A percentile compares a stretch with the other conserved stretches of the same genome.
Evolutionary conservation across 2,797 vertebrate species (phyloP).

Genomic region (Sylvilagus floridanus): DNA sequence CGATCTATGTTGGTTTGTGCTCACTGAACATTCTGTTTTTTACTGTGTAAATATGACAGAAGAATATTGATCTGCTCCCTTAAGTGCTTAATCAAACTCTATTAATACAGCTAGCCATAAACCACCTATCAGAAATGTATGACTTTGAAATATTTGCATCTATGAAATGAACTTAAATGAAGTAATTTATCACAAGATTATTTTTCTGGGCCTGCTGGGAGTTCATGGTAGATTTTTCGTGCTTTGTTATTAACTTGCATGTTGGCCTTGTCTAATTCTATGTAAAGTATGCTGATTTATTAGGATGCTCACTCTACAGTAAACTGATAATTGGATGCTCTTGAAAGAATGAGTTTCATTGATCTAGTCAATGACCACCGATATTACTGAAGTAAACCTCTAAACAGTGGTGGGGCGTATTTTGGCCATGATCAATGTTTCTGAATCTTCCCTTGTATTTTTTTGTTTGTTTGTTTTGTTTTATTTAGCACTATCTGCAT

Average conservation of each 20-base stretch:
- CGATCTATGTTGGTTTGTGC: conserved; percentile 78
- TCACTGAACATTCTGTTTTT: conserved; percentile 78
- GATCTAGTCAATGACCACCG: conserved; percentile 96
- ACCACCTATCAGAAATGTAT: conserved; percentile 78
- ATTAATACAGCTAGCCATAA: conserved; percentile 83
- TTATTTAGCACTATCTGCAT: conserved; percentile 93
- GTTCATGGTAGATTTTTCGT: conserved; percentile 73
- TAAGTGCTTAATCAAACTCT: conserved; percentile 89
- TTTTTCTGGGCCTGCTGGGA: conserved; percentile 76
- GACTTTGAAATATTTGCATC: conserved; percentile 76
- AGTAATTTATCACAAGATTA: conserved; percentile 76
- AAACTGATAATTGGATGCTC: conserved; percentile 99
- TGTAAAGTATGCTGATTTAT: conserved; percentile 97
- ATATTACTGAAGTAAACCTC: conserved; percentile 94
- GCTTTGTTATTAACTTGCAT: conserved; percentile 91
- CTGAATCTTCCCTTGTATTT: conserved; percentile 92
- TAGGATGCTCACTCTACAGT: conserved; percentile 92
- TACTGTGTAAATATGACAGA: conserved; percentile 87
- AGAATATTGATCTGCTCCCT: conserved; percentile 83
- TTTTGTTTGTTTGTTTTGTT: conserved; percentile 88
- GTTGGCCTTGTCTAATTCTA: conserved; percentile 91
- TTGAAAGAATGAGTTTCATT: conserved; percentile 99
- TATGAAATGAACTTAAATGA: conserved; percentile 80
- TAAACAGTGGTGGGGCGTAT: conserved; percentile 93
- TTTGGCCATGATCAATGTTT: conserved; percentile 95